phyloP scores from a whole-genome alignment of 2,888 invertebrate species.

The Biston stratarius region DNA sequence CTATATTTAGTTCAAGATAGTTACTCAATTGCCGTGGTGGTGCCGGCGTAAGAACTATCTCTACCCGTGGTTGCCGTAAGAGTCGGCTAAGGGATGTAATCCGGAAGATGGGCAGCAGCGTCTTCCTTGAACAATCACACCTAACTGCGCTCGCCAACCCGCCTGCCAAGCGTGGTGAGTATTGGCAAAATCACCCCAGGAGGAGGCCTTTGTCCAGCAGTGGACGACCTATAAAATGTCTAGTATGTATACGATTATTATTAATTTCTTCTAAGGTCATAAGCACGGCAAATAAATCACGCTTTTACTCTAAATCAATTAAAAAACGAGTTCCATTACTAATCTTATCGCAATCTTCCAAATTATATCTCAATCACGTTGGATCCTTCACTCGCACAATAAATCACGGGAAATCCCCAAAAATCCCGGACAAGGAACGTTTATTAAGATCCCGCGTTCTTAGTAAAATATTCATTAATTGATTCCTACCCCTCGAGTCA shows the following conservation, averaged over 20 bases:
- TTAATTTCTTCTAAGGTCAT: background rate
- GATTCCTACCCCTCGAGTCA: conserved; percentile 77
- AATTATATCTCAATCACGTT: conserved; percentile 68
- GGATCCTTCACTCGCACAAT: conserved; percentile 72
- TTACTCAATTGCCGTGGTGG: too few species aligned
- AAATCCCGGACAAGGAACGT: conserved; percentile 80
- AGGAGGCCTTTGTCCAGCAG: too few species aligned
- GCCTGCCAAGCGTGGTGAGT: too few species aligned
- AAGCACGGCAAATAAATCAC: background rate
- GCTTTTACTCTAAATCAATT: conserved; percentile 14
- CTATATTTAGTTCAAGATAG: too few species aligned
- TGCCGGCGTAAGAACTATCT: too few species aligned
- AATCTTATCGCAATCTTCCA: conserved; percentile 43
- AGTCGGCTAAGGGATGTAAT: too few species aligned
- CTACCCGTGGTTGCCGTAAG: too few species aligned
- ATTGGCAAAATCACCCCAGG: too few species aligned
- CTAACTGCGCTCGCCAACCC: too few species aligned
- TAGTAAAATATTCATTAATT: conserved; percentile 84
- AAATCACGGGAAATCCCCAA: conserved; percentile 75
- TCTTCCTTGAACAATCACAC: too few species aligned
- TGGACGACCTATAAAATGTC: background rate
- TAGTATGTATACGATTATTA: background rate
- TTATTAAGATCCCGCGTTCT: conserved; percentile 77
- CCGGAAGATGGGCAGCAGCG: too few species aligned
- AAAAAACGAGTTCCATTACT: conserved; percentile 20